Percentiles rank a stretch among this genome's conserved stretches.
Evolutionary conservation across 2,797 vertebrate species (phyloP).

Genomic region (Manis javanica): DNA sequence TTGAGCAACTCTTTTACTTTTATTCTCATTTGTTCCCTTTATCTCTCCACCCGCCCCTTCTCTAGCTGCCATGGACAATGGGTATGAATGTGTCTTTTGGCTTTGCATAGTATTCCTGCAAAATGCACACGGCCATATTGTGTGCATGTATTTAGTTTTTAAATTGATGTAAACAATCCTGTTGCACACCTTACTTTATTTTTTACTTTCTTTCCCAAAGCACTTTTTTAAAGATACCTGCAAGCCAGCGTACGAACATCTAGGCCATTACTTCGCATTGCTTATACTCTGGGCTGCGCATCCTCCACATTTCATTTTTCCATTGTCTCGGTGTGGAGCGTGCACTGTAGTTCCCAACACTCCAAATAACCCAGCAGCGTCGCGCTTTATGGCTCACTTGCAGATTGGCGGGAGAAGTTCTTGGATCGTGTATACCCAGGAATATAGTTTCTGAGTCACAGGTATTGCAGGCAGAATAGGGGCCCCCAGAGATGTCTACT

Average conservation of each 20-base stretch:
- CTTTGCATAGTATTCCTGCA: neutral
- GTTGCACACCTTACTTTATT: neutral
- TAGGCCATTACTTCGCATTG: neutral
- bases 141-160: neutral
- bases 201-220: neutral
- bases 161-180: neutral
- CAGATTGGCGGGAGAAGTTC: neutral
- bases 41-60: neutral
- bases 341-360: neutral
- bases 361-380: neutral
- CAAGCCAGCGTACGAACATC: neutral
- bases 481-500: neutral
- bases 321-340: neutral
- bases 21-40: neutral
- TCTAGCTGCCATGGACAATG: neutral
- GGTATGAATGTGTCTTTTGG: neutral
- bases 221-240: neutral
- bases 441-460: neutral
- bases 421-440: neutral
- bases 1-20: neutral
- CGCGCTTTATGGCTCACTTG: neutral
- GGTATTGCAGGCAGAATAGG: neutral
- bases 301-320: neutral
- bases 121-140: neutral
- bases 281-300: accelerated